These are phyloP conservation scores for Planococcus citri DNA, from an alignment of 1,140 invertebrate species.

Conservation along the genomic window DNA sequence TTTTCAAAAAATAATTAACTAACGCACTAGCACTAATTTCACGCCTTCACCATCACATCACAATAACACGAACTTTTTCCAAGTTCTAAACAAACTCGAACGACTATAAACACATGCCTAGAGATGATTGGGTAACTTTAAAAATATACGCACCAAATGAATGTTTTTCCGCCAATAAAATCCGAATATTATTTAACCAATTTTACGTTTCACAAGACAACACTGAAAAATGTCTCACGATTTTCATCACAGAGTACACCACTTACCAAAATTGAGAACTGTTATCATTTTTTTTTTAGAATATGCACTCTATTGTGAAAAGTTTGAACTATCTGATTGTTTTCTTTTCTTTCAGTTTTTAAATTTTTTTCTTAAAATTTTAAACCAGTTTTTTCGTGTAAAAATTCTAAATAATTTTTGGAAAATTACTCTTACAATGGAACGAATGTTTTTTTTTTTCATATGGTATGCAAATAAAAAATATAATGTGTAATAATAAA, in stretches of 20 bases:
- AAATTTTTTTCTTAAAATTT: too few species aligned
- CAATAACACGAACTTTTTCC: constrained; percentile 9
- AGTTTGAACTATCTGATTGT: not conserved
- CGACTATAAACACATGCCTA: constrained; percentile 13
- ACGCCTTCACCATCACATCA: not conserved
- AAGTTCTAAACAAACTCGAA: constrained; percentile 13
- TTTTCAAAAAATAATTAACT: not conserved
- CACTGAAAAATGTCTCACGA: not conserved
- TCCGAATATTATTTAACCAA: not conserved
- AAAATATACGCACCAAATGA: not conserved
- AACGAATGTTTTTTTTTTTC: too few species aligned
- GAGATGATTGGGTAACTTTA: constrained; percentile 5
- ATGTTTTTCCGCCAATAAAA: not conserved
- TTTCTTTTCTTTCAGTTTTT: not conserved
- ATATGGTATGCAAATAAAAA: too few species aligned
- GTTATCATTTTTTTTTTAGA: too few species aligned
- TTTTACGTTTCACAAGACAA: not conserved
- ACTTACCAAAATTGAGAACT: too few species aligned
- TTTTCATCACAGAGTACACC: not conserved
- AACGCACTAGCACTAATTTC: not conserved
- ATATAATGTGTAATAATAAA: too few species aligned
- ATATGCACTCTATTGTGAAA: too few species aligned
- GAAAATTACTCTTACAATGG: too few species aligned
- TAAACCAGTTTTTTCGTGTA: too few species aligned
- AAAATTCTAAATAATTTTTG: too few species aligned